Conservation (phyloP, 2,888 invertebrate genomes). For the Lycaena phlaeas region DNA sequence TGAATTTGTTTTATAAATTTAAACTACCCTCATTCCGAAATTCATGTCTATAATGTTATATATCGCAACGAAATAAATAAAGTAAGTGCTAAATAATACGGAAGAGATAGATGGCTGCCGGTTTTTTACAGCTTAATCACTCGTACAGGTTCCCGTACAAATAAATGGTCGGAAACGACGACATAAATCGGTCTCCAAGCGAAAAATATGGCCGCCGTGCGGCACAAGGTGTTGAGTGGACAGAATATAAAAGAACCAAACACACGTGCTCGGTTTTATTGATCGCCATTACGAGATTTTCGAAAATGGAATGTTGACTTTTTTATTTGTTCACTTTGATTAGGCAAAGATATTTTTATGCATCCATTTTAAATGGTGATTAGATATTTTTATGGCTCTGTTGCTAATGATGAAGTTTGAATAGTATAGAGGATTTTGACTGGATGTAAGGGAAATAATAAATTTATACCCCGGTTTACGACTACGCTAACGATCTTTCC, state of each 20-base stretch:
- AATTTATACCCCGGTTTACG: too few relatives aligned
- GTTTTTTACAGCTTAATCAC: constrained; percentile 30
- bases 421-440: too few relatives aligned
- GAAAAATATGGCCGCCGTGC: constrained; percentile 27
- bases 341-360: background rate
- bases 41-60: background rate
- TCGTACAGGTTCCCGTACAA: constrained; percentile 26
- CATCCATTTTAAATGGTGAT: too few relatives aligned
- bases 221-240: constrained; percentile 17
- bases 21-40: too few relatives aligned
- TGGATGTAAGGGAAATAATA: too few relatives aligned
- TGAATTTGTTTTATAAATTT: too few relatives aligned
- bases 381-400: too few relatives aligned
- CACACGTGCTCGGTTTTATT: background rate
- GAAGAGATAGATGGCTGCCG: constrained; percentile 21
- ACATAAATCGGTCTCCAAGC: constrained; percentile 30
- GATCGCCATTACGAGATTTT: background rate
- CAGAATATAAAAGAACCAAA: constrained; percentile 17
- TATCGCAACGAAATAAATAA: background rate
- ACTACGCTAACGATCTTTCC: too few relatives aligned
- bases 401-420: too few relatives aligned
- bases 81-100: constrained; percentile 18
- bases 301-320: background rate
- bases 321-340: background rate
- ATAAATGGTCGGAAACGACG: constrained; percentile 31